A percentile compares a stretch with the other conserved stretches of the same genome.
phyloP scores from a whole-genome alignment of 2,888 invertebrate genomes.

The Eristalinus sepulchralis region DNA sequence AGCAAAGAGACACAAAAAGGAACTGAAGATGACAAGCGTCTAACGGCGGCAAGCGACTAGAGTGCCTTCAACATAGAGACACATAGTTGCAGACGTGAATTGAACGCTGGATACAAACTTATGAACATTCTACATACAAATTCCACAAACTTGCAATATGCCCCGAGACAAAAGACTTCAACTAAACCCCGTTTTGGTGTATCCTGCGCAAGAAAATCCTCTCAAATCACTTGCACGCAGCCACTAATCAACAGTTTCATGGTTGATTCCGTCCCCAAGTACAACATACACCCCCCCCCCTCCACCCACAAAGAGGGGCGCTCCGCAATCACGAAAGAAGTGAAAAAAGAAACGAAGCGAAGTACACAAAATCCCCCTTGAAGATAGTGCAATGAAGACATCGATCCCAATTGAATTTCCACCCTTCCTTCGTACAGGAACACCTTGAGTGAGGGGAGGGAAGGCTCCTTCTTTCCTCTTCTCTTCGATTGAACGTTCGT shows the following conservation, averaged over 20 bases:
- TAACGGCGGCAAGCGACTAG: no score
- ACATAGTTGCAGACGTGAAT: no score
- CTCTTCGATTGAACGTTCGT: background rate
- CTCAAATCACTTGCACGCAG: background rate
- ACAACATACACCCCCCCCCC: background rate
- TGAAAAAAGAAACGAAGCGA: background rate
- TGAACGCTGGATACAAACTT: no score
- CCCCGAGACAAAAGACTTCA: no score
- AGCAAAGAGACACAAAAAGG: no score
- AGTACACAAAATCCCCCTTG: background rate
- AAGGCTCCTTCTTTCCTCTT: background rate
- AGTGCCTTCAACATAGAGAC: no score
- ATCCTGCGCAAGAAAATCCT: background rate
- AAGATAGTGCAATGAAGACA: slow-evolving; percentile 33
- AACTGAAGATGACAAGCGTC: no score
- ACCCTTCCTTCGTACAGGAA: slow-evolving; percentile 4
- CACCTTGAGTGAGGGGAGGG: background rate
- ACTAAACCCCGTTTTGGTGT: background rate
- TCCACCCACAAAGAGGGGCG: background rate
- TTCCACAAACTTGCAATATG: no score
- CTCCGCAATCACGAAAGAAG: background rate
- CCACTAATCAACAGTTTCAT: slow-evolving; percentile 17
- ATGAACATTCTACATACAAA: no score
- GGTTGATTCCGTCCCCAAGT: slow-evolving; percentile 8
- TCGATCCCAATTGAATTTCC: slow-evolving; percentile 39